A percentile compares a stretch with the other conserved stretches of the same genome.
Evolutionary conservation across 2,888 invertebrate species (phyloP).

Genomic region (Nasonia oneida): DNA sequence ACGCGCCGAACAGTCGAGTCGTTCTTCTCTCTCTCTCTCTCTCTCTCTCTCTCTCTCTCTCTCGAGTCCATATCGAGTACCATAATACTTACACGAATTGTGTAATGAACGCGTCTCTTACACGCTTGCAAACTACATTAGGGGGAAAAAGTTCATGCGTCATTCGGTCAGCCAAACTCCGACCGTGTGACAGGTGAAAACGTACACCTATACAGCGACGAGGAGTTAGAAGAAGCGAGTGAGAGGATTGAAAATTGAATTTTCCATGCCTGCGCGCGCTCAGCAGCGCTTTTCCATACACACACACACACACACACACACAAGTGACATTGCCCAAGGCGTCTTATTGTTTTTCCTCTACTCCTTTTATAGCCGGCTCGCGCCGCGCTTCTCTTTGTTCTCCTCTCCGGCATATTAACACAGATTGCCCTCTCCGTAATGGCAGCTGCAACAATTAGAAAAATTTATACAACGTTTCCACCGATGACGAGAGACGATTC

Average conservation of each 20-base stretch:
- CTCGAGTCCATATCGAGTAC: background rate
- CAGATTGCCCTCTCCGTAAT: background rate
- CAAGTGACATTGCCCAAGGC: slow-evolving; percentile 33
- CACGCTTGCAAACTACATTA: slow-evolving; percentile 45
- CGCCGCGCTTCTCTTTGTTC: slow-evolving; percentile 9
- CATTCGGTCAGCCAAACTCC: background rate
- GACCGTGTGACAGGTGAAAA: no score
- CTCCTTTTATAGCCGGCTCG: background rate
- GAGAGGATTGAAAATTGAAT: slow-evolving; percentile 13
- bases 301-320: no score
- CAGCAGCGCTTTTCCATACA: slow-evolving; percentile 14
- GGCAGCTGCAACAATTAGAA: slow-evolving; percentile 5
- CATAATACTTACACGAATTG: slow-evolving; percentile 10
- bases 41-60: background rate
- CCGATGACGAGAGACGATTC: background rate
- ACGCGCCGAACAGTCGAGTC: slow-evolving; percentile 6
- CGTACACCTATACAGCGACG: no score
- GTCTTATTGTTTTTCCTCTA: slow-evolving; percentile 16
- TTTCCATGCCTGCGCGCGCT: slow-evolving; percentile 5
- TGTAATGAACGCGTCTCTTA: slow-evolving; percentile 22
- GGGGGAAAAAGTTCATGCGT: slow-evolving; percentile 32
- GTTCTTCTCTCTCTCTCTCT: background rate
- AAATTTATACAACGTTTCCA: slow-evolving; percentile 6
- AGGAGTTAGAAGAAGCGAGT: no score
- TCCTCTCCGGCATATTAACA: slow-evolving; percentile 19